These are phyloP conservation scores for Diadophis punctatus DNA, from an alignment of 2,113 vertebrate genomes.

Conservation along the genomic window DNA sequence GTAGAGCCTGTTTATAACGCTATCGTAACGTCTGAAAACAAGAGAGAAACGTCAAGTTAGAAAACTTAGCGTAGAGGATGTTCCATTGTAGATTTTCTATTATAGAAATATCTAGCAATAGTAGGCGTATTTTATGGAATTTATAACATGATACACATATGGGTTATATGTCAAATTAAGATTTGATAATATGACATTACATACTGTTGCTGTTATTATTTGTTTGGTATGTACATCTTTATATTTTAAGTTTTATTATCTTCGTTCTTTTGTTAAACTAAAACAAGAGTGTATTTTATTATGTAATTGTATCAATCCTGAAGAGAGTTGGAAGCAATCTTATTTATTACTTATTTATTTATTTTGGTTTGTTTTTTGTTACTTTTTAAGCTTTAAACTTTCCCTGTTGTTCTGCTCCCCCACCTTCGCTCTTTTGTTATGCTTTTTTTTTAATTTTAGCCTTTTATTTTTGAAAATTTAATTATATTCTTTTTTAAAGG, in stretches of 20 bases:
- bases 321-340: neutral
- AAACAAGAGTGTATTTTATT: neutral
- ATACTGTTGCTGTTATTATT: neutral
- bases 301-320: neutral
- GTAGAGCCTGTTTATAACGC: conserved; percentile 90
- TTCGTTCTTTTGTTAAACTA: neutral
- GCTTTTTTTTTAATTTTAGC: neutral
- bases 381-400: neutral
- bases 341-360: neutral
- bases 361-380: neutral
- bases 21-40: conserved; percentile 82
- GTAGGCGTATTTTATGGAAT: neutral
- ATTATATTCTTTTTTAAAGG: neutral
- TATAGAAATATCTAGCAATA: neutral
- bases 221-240: neutral
- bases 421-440: neutral
- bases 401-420: neutral
- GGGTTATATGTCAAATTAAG: neutral
- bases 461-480: neutral
- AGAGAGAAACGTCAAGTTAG: neutral
- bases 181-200: neutral
- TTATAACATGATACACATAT: neutral
- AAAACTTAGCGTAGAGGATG: neutral
- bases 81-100: neutral
- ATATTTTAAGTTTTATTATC: neutral